A percentile compares a stretch with the other conserved stretches of the same genome.
Evolutionary conservation across 2,113 vertebrate genomes (phyloP).

Genomic region (Cyprinodon variegatus): DNA sequence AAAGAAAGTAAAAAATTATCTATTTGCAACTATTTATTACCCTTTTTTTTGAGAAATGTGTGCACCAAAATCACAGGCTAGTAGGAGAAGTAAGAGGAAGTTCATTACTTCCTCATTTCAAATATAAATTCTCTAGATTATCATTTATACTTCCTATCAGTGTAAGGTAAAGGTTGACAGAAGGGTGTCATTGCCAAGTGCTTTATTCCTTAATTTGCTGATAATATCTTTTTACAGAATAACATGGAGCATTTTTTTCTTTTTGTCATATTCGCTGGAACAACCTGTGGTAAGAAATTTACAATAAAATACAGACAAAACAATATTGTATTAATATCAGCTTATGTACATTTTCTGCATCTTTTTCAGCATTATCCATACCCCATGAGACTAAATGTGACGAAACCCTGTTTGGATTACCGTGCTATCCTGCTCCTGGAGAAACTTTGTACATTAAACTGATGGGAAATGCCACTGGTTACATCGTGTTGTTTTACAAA

Average conservation of each 20-base stretch:
- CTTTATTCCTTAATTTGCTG: background rate
- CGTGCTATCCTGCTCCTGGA: conserved; percentile 24
- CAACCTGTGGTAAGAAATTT: conserved; percentile 46
- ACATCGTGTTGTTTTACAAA: conserved; percentile 10
- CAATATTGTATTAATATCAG: background rate
- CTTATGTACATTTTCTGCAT: background rate
- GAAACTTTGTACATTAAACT: conserved; percentile 48
- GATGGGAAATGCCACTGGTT: conserved; percentile 17
- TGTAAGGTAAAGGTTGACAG: background rate
- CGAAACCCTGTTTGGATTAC: background rate
- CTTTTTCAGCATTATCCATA: conserved; percentile 14
- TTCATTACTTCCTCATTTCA: too few relatives aligned
- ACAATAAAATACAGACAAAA: background rate
- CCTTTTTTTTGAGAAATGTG: too few relatives aligned
- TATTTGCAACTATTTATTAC: too few relatives aligned
- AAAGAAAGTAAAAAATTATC: too few relatives aligned
- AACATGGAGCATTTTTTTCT: conserved; percentile 36
- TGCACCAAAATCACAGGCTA: too few relatives aligned
- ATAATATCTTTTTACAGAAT: background rate
- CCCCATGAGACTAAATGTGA: conserved; percentile 37
- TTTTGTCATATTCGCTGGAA: conserved; percentile 32
- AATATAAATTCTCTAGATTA: too few relatives aligned
- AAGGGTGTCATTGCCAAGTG: background rate
- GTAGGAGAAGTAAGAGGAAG: too few relatives aligned
- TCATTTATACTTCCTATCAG: background rate